Percentiles rank a stretch among this genome's conserved stretches.
These are phyloP conservation scores for Drosophila ambigua DNA, from an alignment of 1,140 invertebrate species.

Conservation along the genomic window DNA sequence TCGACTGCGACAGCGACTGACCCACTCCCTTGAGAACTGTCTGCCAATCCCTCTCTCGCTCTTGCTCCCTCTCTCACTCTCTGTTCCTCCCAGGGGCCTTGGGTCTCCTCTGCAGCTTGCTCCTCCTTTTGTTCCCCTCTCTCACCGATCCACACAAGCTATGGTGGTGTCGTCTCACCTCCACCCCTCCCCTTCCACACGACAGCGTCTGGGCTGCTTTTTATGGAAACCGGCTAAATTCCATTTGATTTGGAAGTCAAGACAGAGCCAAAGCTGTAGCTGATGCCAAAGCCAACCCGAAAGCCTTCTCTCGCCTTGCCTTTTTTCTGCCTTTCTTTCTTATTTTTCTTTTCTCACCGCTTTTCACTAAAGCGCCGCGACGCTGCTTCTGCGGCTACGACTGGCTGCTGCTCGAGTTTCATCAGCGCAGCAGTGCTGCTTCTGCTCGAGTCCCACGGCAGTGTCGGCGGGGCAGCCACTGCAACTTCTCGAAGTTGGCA, in stretches of 20 bases:
- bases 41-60: slow-evolving; percentile 22
- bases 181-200: neutral
- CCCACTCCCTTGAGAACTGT: slow-evolving; percentile 60
- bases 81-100: slow-evolving; percentile 1
- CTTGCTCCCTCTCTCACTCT: slow-evolving; percentile 21
- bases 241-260: slow-evolving; percentile 76
- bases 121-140: neutral
- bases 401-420: slow-evolving; percentile 37
- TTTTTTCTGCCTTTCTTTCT: slow-evolving; percentile 38
- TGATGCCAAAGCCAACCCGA: slow-evolving; percentile 7
- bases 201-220: slow-evolving; percentile 55
- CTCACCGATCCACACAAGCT: slow-evolving; percentile 5
- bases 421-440: slow-evolving; percentile 32
- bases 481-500: slow-evolving; percentile 25
- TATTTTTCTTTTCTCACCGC: slow-evolving; percentile 48
- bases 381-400: neutral
- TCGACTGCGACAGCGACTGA: slow-evolving; percentile 37
- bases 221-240: slow-evolving; percentile 81
- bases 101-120: neutral
- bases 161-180: neutral
- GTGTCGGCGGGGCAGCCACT: slow-evolving; percentile 29
- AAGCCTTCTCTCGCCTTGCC: slow-evolving; percentile 16
- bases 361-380: slow-evolving; percentile 49
- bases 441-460: neutral
- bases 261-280: slow-evolving; percentile 50